Conservation (phyloP, 2,888 invertebrate genomes). For the Lasioglossum malachurum region DNA sequence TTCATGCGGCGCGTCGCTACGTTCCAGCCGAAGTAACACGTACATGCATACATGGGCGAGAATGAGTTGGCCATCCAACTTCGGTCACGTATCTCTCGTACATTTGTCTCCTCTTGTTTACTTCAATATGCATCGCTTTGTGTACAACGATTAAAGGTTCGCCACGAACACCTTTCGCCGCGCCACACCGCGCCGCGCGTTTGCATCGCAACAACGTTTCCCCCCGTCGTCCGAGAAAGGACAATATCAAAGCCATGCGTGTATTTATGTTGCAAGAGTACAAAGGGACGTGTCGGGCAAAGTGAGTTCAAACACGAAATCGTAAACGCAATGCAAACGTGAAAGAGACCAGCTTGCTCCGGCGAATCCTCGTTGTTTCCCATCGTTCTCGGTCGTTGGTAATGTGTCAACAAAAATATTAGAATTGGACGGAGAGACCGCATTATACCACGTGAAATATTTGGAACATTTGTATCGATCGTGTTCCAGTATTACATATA, state of each 20-base stretch:
- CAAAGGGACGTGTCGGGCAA: not conserved
- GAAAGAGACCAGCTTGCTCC: not conserved
- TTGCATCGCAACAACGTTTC: not conserved
- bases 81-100: constrained; percentile 20
- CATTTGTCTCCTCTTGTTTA: constrained; percentile 27
- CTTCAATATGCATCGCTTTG: constrained; percentile 17
- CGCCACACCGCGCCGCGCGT: not conserved
- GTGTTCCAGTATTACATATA: not conserved
- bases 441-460: not conserved
- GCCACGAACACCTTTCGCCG: constrained; percentile 4
- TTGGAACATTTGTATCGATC: not conserved
- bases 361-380: not conserved
- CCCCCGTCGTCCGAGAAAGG: not conserved
- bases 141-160: constrained; percentile 30
- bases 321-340: not conserved
- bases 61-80: constrained; percentile 35
- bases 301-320: not conserved
- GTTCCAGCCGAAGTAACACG: not conserved
- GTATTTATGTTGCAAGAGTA: constrained; percentile 13
- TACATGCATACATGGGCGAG: not conserved
- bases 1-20: not conserved
- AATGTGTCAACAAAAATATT: not conserved
- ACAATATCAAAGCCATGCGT: constrained; percentile 21
- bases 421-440: not conserved
- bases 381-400: not conserved